Base-by-base conservation (phyloP, 2,113 vertebrate genomes). In the Anseranas semipalmata region DNA sequence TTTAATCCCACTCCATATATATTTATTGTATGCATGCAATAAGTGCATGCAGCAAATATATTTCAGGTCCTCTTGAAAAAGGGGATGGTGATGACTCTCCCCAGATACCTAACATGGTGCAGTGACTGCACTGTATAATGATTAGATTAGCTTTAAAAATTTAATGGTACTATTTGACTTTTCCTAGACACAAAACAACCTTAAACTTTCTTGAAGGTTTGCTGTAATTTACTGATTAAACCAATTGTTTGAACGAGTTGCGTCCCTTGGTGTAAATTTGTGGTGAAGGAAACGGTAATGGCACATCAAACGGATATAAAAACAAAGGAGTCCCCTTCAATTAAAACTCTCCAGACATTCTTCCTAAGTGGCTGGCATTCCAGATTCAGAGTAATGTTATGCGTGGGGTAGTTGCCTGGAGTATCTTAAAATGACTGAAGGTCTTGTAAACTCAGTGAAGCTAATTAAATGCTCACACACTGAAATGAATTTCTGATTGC, bases 391-490 rank as follows among this genome's bases (percentile, higher is more conserved):
- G 90, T 95, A 97, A 87, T 80, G 68, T 73, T 94, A 87, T 70
- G 82, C 2, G 59, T 91, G 50, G 84, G 35, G 87, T 83, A 95
- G 95, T 87, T 95, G 92, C 94, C 93, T 92, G 56, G 76, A 95
- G 97, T 96, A 94, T 95, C 96, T 97, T 95, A 98, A 98, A 97
- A 95, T 96, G 97, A 94, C 93, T 94, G 73, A 93, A 90, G 89
- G 94, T 96, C 96, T 96, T 97, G 91, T 95, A 94, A 97, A 94
- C 74, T 79, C 63, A 39, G 85, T 86, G 95, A 97, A 97, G 95
- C 96, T 97, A 98, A 98, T 98, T 97, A 98, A 98, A 96, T 96
- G 96, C 94, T 97, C 90, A 88, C 94, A 93, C 79, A 96, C 77
- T 43, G 76, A 93, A 95, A 96, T 92, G 95, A 96, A 95, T 97